phyloP scores from a whole-genome alignment of 92 coral and sea anemone genomes.

The Bergia sp. region DNA sequence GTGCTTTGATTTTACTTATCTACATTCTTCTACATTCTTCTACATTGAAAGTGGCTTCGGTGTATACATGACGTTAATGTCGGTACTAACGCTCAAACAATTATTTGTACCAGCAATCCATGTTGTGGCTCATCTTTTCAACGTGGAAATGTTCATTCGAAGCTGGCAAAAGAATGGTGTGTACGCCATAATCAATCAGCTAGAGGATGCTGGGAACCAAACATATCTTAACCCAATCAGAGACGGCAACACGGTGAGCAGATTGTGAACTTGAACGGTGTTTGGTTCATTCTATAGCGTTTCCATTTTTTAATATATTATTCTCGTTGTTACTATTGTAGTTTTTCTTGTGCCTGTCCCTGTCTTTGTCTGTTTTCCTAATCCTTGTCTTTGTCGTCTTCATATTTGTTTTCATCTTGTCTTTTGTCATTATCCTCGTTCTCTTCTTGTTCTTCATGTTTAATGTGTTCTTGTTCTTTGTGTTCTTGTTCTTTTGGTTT shows the following conservation, averaged over 20 bases:
- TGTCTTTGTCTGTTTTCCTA: neutral
- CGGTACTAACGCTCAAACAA: too few relatives aligned
- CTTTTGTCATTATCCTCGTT: neutral
- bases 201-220: constrained; percentile 68
- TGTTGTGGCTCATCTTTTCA: constrained; percentile 86
- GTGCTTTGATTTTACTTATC: too few relatives aligned
- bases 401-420: too few relatives aligned
- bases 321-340: too few relatives aligned
- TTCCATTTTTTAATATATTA: neutral
- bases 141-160: constrained; percentile 75
- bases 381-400: neutral
- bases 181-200: constrained; percentile 52
- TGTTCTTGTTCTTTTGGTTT: neutral
- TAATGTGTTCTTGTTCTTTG: neutral
- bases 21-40: too few relatives aligned
- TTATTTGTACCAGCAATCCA: constrained; percentile 66
- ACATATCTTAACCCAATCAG: constrained; percentile 88
- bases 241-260: constrained; percentile 64
- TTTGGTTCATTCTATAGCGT: neutral
- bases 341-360: too few relatives aligned
- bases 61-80: too few relatives aligned
- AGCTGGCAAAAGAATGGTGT: constrained; percentile 64
- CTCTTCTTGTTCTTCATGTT: neutral
- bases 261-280: neutral
- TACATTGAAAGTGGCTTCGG: too few relatives aligned